A percentile compares a stretch with the other conserved stretches of the same genome.
Evolutionary conservation across 2,113 vertebrate species (phyloP).

Genomic region (Piprites chloris): DNA sequence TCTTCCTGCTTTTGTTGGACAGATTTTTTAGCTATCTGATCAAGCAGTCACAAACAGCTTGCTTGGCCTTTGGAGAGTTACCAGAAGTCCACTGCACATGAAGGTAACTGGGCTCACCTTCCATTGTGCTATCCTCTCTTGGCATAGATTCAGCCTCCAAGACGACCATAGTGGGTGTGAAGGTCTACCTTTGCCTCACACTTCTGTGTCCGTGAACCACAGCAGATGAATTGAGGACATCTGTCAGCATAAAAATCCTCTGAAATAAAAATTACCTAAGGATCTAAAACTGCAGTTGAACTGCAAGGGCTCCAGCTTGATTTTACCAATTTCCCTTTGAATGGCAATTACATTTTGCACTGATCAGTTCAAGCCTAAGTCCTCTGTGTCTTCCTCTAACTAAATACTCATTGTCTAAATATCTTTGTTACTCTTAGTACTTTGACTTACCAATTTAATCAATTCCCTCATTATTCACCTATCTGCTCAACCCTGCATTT

Average conservation of each 20-base stretch:
- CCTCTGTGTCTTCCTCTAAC: neutral
- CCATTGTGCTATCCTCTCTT: neutral
- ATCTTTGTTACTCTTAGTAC: neutral
- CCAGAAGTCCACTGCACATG: neutral
- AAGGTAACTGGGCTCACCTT: neutral
- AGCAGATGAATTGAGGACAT: neutral
- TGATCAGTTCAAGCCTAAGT: slow-evolving; percentile 13
- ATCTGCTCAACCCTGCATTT: neutral
- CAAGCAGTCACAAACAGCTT: neutral
- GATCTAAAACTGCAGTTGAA: slow-evolving; percentile 4
- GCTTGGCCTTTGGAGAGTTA: neutral
- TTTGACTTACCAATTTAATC: slow-evolving; percentile 17
- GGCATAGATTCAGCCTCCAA: neutral
- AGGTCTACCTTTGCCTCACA: neutral
- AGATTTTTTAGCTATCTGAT: neutral
- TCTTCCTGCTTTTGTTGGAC: neutral
- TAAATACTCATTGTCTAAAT: slow-evolving; percentile 17
- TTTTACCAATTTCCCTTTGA: slow-evolving; percentile 13
- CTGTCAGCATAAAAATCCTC: neutral
- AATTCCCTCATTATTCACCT: slow-evolving; percentile 2
- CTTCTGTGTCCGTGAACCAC: neutral
- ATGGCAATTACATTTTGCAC: slow-evolving; percentile 15
- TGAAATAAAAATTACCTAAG: slow-evolving; percentile 16
- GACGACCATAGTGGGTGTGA: neutral
- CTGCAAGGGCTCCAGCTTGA: neutral